phyloP scores from a whole-genome alignment of 2,888 invertebrate species.

The Trichogramma dendrolimi region DNA sequence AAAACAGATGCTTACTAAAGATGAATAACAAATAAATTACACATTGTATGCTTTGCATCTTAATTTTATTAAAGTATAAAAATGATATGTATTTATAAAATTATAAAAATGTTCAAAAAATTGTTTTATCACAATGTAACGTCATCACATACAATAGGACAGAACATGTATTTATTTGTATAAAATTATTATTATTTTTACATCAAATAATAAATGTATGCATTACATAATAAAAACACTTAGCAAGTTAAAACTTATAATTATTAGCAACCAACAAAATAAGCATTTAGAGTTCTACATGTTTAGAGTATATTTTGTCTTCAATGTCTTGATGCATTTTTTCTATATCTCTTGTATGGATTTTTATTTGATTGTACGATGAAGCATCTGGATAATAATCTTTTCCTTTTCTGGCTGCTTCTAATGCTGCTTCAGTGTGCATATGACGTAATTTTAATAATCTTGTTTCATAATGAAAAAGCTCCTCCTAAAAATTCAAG shows the following conservation, averaged over 20 bases:
- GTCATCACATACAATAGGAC: too few species aligned
- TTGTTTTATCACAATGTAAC: too few species aligned
- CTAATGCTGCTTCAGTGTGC: conserved; percentile 75
- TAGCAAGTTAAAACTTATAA: neutral
- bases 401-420: conserved; percentile 62
- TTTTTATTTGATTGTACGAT: conserved; percentile 70
- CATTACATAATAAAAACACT: neutral
- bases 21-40: neutral
- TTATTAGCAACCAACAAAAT: neutral
- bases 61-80: conserved; percentile 7
- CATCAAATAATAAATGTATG: neutral
- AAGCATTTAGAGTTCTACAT: conserved; percentile 66
- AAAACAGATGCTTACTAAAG: neutral
- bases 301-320: conserved; percentile 69
- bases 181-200: neutral
- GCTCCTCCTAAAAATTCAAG: conserved; percentile 61
- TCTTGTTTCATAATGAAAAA: conserved; percentile 82
- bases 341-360: conserved; percentile 78
- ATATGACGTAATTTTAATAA: conserved; percentile 77
- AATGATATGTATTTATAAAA: conserved; percentile 7
- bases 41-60: neutral
- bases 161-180: too few species aligned
- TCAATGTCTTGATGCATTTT: conserved; percentile 80
- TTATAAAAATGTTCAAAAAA: neutral
- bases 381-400: conserved; percentile 54